Conservation (phyloP, 2,888 invertebrate genomes). For the Ametastegia equiseti region DNA sequence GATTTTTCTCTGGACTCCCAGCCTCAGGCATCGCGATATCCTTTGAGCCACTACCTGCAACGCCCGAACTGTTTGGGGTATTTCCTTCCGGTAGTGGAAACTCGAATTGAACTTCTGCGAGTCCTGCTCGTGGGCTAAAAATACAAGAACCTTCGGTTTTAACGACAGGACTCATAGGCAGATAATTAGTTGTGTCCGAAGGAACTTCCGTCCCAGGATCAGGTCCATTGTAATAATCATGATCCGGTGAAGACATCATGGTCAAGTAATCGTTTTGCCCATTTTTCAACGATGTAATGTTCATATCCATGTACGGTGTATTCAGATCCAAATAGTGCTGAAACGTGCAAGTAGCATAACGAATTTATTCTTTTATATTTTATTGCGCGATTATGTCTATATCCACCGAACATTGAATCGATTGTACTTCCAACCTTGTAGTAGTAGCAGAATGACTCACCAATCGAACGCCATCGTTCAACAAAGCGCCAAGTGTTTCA, state of each 20-base stretch:
- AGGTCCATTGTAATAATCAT: conserved; percentile 77
- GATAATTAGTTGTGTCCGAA: background rate
- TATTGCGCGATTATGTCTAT: too few species aligned
- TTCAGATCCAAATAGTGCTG: conserved; percentile 94
- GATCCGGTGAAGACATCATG: conserved; percentile 85
- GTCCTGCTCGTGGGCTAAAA: conserved; percentile 71
- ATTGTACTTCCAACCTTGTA: background rate
- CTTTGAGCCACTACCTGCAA: conserved; percentile 65
- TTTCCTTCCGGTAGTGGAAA: conserved; percentile 69
- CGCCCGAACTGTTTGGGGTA: conserved; percentile 57
- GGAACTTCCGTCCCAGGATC: conserved; percentile 61
- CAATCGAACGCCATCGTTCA: conserved; percentile 86
- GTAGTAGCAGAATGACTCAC: conserved; percentile 76
- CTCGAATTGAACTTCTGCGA: conserved; percentile 75
- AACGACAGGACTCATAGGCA: background rate
- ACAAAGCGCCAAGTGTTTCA: conserved; percentile 83
- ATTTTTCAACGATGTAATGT: conserved; percentile 76
- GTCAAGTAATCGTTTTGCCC: conserved; percentile 84
- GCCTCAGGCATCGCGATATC: conserved; percentile 65
- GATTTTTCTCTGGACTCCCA: background rate
- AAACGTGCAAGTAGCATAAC: background rate
- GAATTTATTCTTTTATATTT: too few species aligned
- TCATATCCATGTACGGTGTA: conserved; percentile 84
- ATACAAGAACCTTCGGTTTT: background rate
- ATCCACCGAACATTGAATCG: background rate